Base-by-base conservation (phyloP, 2,888 invertebrate species). In the Thereva nobilitata region DNA sequence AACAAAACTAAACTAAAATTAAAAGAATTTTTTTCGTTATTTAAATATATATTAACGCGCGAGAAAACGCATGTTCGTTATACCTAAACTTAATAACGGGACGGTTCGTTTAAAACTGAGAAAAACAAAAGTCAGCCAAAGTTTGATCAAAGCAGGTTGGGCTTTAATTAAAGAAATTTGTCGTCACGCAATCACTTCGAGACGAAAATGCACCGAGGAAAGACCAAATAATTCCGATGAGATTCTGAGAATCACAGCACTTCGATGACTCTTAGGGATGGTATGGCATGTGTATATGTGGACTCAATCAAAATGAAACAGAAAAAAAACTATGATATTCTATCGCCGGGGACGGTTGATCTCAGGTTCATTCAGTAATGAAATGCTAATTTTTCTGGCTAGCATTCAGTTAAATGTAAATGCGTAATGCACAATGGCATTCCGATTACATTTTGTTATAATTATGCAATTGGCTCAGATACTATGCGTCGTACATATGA, bases 91-190 rank as follows among this genome's bases (percentile, higher is more conserved):
- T 61, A 61, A 40, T 40, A 61, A 40, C 45, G 50, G 34, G 61
- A 61, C 61, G 41, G 61, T 23, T 49, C 61, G 41, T 41, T 40
- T 61, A 50, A 41, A 61, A 61, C 61, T 61, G 61, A 61, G 50
- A 45, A 61, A 35, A 61, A 61, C 41, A 61, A 61, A 61, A 49
- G 40, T 61, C 12, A 50, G 61, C 37, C 23, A 40, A 50, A 61
- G 61, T 50, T 40, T 37, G 23, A 61, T 53, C 8, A 40, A 61
- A 61, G 50, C 61, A 61, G 61, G 57, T 59, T 59, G 57, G 23
- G 47, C 50, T 61, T 61, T 61, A 61, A 61, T 61, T 61, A 61
- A 61, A 61, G 61, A 61, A 40, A 61, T 49, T 61, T 38, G 4
- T 50, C 23, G 61, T 61, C 42, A 50, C 50, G 61, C 50, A 49